phyloP scores from a whole-genome alignment of 2,797 vertebrate species.

The Sebastes cheni region DNA sequence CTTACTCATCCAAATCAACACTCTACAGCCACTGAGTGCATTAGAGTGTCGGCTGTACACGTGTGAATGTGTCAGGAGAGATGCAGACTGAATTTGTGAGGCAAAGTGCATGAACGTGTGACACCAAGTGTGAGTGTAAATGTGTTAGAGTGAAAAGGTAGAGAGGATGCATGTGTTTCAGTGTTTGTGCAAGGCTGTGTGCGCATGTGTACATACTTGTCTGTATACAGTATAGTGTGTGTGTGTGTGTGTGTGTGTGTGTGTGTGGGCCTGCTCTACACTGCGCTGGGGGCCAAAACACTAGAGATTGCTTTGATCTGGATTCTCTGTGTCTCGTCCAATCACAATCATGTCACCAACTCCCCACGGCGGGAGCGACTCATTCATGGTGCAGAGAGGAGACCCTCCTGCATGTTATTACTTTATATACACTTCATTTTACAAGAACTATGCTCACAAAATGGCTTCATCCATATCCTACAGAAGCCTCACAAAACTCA shows the following conservation, averaged over 20 bases:
- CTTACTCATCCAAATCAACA: conserved; percentile 52
- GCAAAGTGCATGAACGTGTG: conserved; percentile 59
- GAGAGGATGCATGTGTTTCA: conserved; percentile 63
- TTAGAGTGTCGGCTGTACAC: conserved; percentile 46
- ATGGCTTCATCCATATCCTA: conserved; percentile 68
- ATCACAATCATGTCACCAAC: conserved; percentile 86
- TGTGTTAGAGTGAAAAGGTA: conserved; percentile 67
- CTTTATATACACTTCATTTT: conserved; percentile 79
- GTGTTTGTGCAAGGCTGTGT: conserved; percentile 33
- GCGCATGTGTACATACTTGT: conserved; percentile 48
- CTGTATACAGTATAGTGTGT: conserved; percentile 47
- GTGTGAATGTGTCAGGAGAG: conserved; percentile 61
- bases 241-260: conserved; percentile 46
- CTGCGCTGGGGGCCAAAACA: conserved; percentile 87
- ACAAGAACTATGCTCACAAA: conserved; percentile 75
- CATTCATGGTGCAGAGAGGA: conserved; percentile 82
- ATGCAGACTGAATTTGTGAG: conserved; percentile 46
- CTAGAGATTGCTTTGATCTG: conserved; percentile 90
- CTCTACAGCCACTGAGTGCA: conserved; percentile 52
- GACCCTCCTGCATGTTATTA: conserved; percentile 80
- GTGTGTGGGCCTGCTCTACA: conserved; percentile 72
- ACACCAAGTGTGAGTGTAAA: conserved; percentile 55
- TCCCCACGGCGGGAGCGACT: conserved; percentile 82
- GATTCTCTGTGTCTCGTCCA: conserved; percentile 87
- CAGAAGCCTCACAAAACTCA: conserved; percentile 31